Conservation (phyloP, 2,797 vertebrate species). For the Sternotherus odoratus region DNA sequence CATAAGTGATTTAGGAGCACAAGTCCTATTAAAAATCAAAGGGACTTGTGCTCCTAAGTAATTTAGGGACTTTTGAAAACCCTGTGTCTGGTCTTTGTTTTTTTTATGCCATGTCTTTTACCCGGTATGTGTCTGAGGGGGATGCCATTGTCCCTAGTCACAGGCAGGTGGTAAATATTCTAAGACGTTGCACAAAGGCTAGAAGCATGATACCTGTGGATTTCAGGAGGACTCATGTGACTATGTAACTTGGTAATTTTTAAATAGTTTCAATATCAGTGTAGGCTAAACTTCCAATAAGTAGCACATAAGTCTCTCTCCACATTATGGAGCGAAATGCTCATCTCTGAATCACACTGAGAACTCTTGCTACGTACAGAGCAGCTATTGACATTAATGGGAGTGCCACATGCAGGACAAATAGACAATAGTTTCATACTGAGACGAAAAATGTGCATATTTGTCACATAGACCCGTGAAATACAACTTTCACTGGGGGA, state of each 20-base stretch:
- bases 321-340: conserved; percentile 65
- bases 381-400: conserved; percentile 20
- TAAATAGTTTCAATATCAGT: conserved; percentile 18
- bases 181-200: neutral
- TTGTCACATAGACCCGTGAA: conserved; percentile 24
- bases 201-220: neutral
- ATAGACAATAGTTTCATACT: conserved; percentile 68
- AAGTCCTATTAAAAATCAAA: neutral
- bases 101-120: neutral
- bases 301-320: conserved; percentile 26
- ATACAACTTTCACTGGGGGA: neutral
- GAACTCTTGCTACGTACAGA: neutral
- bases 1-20: neutral
- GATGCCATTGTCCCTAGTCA: neutral
- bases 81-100: neutral
- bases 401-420: conserved; percentile 66
- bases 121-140: neutral
- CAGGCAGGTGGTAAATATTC: neutral
- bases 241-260: neutral
- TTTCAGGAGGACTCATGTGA: neutral
- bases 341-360: conserved; percentile 60
- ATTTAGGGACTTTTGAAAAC: neutral
- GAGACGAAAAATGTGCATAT: conserved; percentile 50
- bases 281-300: conserved; percentile 12
- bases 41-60: neutral